Base-by-base conservation (phyloP, 2,888 invertebrate species). In the Adelognathus sp. region DNA sequence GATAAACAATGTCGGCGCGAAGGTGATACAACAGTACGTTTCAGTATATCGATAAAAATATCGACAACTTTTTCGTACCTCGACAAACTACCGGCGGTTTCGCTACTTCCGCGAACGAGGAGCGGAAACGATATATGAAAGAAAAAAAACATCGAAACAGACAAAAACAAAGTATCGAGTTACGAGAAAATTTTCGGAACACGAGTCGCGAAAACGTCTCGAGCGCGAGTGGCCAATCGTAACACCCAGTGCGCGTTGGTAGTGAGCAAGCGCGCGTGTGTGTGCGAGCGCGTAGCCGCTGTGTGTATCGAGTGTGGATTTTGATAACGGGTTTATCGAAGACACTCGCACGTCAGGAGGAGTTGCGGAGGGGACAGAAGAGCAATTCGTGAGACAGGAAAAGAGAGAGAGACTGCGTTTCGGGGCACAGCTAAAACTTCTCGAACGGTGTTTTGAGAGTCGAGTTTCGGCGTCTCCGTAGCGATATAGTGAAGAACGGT, bases 271-370 rank as follows among this genome's bases (percentile, higher is more conserved):
- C 54, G 67, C 18, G 52, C 14, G 7, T 9, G 29, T 31, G 31
- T 58, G 27, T 46, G 44, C 3, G 44, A 18, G 33, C 44, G 66
- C 33, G 27, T 27, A 27, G 21, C 16, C 16, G 24, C 11, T 36
- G 44, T n/a, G n/a, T 50, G 21, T 60, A 71, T 66, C 44, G 39
- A 67, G 77, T 63, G 61, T 67, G 66, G 54, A 77, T 72, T 67
- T 77, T 33, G 54, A 60, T 54, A 72, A 67, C 76, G 76, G 71
- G 72, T 77, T 72, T 61, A 66, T 72, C 61, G 24, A 77, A 66
- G 58, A 71, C 24, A 66, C 76, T 56, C 56, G 54, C 27, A 21
- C 11, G 18, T n/a, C 33, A 24, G 5, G 41, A n/a, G 16, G 33
- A 1, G 33, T 2, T 44, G 31, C 39, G 41, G 31, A 14, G 69